Evolutionary conservation across 1,140 invertebrate species (phyloP).

Genomic region (Eueides isabella): DNA sequence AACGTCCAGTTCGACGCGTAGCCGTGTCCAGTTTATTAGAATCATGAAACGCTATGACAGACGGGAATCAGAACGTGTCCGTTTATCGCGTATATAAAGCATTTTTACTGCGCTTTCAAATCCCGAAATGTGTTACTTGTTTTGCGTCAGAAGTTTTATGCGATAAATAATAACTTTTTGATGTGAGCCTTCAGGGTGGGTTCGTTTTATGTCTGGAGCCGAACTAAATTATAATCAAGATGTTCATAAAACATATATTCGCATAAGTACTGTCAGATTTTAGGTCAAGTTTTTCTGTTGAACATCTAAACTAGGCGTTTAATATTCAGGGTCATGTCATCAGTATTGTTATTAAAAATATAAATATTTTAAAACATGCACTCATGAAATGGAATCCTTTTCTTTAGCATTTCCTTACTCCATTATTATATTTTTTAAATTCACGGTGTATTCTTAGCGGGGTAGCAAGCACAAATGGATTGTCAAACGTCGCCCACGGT

Average conservation of each 20-base stretch:
- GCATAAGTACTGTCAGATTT: not conserved
- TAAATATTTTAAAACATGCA: too few species aligned
- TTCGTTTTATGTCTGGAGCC: slow-evolving; percentile 43
- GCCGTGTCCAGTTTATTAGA: slow-evolving; percentile 18
- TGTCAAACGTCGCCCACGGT: too few species aligned
- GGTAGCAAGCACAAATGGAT: too few species aligned
- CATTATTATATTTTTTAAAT: too few species aligned
- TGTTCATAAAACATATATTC: slow-evolving; percentile 14
- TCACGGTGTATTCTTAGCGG: too few species aligned
- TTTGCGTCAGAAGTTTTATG: slow-evolving; percentile 61
- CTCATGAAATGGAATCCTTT: too few species aligned
- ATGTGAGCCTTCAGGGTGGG: slow-evolving; percentile 42
- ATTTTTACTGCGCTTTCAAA: slow-evolving; percentile 47
- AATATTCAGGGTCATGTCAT: too few species aligned
- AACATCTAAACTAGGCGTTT: too few species aligned
- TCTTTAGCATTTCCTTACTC: too few species aligned
- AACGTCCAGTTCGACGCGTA: slow-evolving; percentile 11
- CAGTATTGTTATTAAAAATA: too few species aligned
- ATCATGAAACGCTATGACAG: slow-evolving; percentile 21
- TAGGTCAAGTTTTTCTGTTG: not conserved
- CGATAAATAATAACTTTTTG: slow-evolving; percentile 60
- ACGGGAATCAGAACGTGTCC: slow-evolving; percentile 39
- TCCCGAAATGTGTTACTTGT: slow-evolving; percentile 52
- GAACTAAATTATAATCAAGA: slow-evolving; percentile 23
- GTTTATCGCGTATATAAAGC: slow-evolving; percentile 49